Conservation (phyloP, 92 coral and sea anemone genomes). For the Isaurus tuberculatus region DNA sequence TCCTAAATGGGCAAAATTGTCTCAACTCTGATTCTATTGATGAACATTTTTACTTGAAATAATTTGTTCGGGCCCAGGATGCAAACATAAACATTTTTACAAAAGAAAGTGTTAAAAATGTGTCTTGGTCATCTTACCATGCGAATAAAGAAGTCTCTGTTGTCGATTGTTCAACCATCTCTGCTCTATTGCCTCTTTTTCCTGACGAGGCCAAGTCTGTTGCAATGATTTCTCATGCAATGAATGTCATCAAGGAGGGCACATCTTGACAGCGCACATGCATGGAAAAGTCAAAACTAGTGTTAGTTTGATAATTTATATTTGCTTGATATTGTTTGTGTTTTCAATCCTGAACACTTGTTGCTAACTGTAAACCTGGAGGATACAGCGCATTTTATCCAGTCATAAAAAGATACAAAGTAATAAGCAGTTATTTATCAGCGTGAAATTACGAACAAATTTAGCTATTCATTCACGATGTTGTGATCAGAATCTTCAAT, state of each 20-base stretch:
- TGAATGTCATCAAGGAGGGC: constrained; percentile 63
- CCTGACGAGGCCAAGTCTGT: constrained; percentile 75
- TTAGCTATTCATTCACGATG: constrained; percentile 27
- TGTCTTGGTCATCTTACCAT: constrained; percentile 78
- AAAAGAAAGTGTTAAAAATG: constrained; percentile 37
- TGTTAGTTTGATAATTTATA: constrained; percentile 1
- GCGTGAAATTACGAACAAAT: constrained; percentile 9
- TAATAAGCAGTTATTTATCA: constrained; percentile 18
- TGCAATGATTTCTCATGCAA: constrained; percentile 72
- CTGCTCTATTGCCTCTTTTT: constrained; percentile 69
- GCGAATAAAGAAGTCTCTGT: constrained; percentile 20
- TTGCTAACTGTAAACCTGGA: constrained; percentile 2
- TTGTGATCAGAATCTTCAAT: constrained; percentile 25
- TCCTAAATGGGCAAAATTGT: constrained; percentile 14
- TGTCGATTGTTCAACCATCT: constrained; percentile 45
- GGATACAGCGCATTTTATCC: background rate
- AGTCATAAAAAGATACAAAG: constrained; percentile 1
- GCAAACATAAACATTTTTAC: constrained; percentile 8
- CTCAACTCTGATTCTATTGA: constrained; percentile 3
- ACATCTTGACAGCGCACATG: constrained; percentile 16
- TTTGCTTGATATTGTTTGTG: constrained; percentile 1
- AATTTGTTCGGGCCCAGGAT: background rate
- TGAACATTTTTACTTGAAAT: constrained; percentile 10
- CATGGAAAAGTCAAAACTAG: constrained; percentile 7
- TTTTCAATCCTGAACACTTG: constrained; percentile 9